Conservation (phyloP, 2,113 vertebrate genomes). For the Eclectus roratus region DNA sequence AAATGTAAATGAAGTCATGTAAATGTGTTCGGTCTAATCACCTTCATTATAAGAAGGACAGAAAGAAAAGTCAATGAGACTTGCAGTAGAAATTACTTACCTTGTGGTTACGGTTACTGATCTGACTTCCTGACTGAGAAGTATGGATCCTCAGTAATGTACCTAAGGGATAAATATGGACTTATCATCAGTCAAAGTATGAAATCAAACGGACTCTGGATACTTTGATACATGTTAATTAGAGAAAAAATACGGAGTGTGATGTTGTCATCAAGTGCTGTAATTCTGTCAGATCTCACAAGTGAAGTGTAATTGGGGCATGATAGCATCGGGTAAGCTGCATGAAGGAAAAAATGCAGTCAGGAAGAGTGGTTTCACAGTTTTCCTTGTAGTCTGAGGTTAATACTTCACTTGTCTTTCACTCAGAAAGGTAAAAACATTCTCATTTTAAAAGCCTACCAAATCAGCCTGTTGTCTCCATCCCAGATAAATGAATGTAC, state of each 20-base stretch:
- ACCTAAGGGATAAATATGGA: not conserved
- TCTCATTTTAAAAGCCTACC: not conserved
- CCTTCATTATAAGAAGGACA: not conserved
- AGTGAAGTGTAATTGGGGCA: slow-evolving; percentile 4
- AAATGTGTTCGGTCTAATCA: not conserved
- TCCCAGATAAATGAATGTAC: not conserved
- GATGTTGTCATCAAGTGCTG: slow-evolving; percentile 14
- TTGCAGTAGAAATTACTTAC: not conserved
- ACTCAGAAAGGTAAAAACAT: not conserved
- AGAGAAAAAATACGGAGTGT: not conserved
- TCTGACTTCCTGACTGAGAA: not conserved
- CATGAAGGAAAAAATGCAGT: not conserved
- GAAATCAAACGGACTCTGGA: slow-evolving; percentile 50
- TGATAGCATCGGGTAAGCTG: not conserved
- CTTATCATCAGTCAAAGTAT: not conserved
- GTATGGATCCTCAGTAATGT: not conserved
- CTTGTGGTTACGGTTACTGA: not conserved
- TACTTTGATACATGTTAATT: slow-evolving; percentile 56
- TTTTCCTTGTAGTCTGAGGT: not conserved
- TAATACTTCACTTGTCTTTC: not conserved
- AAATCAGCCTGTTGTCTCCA: not conserved
- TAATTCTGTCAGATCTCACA: slow-evolving; percentile 55
- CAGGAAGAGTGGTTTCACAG: not conserved
- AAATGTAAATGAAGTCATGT: not conserved
- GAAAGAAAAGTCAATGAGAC: not conserved